Percentiles rank a stretch among this genome's conserved stretches.
These are phyloP conservation scores for Halcyon senegalensis DNA, from an alignment of 2,113 vertebrate genomes.

Conservation along the genomic window DNA sequence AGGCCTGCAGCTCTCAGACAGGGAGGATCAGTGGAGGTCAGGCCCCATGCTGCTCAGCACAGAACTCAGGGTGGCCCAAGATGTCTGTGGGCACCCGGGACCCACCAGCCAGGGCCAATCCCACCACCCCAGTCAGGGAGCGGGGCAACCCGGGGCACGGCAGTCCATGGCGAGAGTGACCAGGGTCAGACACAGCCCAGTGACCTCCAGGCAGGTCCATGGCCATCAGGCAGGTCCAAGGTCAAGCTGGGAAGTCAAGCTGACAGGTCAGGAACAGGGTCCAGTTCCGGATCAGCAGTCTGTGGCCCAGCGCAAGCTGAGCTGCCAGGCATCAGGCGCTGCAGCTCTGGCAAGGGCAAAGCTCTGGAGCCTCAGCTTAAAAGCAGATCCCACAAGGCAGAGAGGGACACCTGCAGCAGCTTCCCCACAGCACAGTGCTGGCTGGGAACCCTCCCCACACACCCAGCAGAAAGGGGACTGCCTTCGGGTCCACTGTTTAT, in stretches of 20 bases:
- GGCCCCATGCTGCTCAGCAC: fast-evolving
- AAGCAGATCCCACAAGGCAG: not conserved
- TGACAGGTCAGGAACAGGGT: not conserved
- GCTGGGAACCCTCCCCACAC: not conserved
- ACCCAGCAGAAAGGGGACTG: not conserved
- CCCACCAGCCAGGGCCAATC: fast-evolving
- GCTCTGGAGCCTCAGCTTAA: not conserved
- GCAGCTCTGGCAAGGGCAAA: not conserved
- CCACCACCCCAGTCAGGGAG: not conserved
- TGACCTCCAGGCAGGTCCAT: fast-evolving
- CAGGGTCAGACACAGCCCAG: not conserved
- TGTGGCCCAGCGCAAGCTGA: not conserved
- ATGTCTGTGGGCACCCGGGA: fast-evolving
- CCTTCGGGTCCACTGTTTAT: fast-evolving
- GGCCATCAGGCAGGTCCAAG: not conserved
- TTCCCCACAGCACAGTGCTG: fast-evolving
- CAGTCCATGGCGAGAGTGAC: fast-evolving
- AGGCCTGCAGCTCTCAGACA: fast-evolving
- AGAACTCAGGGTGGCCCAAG: not conserved
- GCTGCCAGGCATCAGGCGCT: not conserved
- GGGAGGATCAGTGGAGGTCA: fast-evolving
- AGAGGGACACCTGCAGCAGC: fast-evolving
- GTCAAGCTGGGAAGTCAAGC: not conserved
- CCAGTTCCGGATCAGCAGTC: not conserved
- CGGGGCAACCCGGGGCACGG: fast-evolving